Evolutionary conservation across 2,888 invertebrate genomes (phyloP).

Genomic region (Hydroisotoma schaefferi): DNA sequence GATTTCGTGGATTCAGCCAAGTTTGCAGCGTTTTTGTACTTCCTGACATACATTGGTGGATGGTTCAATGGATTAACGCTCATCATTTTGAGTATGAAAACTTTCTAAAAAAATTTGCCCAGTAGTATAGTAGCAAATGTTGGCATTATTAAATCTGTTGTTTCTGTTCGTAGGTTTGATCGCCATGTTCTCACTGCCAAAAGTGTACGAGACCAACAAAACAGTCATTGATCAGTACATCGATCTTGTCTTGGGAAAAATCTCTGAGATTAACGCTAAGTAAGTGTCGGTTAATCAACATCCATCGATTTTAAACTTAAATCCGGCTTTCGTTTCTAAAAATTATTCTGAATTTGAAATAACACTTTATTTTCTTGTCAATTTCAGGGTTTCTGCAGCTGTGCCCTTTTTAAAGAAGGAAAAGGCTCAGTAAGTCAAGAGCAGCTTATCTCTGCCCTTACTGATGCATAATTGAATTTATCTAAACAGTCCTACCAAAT

Average conservation of each 20-base stretch:
- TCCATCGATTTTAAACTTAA: not conserved
- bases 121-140: not conserved
- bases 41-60: constrained; percentile 93
- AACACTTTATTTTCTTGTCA: constrained; percentile 42
- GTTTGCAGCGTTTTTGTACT: constrained; percentile 93
- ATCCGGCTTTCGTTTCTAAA: too few species aligned
- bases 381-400: constrained; percentile 75
- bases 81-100: constrained; percentile 78
- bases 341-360: not conserved
- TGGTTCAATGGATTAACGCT: constrained; percentile 99
- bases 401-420: constrained; percentile 80
- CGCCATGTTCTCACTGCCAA: constrained; percentile 89
- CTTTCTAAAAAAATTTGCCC: not conserved
- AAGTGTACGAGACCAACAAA: constrained; percentile 93
- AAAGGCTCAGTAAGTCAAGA: constrained; percentile 53
- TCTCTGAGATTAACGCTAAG: constrained; percentile 85
- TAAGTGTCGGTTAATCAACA: constrained; percentile 56
- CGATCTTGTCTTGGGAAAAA: constrained; percentile 78
- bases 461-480: not conserved
- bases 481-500: constrained; percentile 10
- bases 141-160: not conserved
- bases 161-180: constrained; percentile 71
- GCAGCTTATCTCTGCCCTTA: not conserved
- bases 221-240: constrained; percentile 87
- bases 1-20: constrained; percentile 93